Conservation (phyloP, 30 jellyfish, hydroid and myxozoan species). For the Cassiopea andromeda region DNA sequence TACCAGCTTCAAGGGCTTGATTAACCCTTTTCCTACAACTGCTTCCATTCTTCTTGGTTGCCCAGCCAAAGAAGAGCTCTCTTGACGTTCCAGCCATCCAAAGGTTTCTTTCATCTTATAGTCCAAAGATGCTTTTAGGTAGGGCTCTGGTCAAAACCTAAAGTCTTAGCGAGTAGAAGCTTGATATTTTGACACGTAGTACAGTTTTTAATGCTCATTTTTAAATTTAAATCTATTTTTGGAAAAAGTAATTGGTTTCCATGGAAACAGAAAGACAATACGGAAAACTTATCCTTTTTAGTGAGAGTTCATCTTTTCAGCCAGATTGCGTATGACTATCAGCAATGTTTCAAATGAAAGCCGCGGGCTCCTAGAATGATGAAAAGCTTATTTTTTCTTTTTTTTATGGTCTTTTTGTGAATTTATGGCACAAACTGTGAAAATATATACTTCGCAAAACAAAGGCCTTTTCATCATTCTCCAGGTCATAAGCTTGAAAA, state of each 20-base stretch:
- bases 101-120: slow-evolving; percentile 11
- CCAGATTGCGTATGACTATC: neutral
- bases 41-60: slow-evolving; percentile 60
- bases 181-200: neutral
- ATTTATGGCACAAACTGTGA: neutral
- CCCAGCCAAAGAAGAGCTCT: slow-evolving; percentile 61
- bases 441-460: neutral
- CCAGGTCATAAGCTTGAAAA: neutral
- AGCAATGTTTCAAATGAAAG: neutral
- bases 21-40: slow-evolving; percentile 42
- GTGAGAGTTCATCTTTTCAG: neutral
- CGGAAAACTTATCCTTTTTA: neutral
- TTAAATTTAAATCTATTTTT: neutral
- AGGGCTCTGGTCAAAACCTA: neutral
- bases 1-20: slow-evolving; percentile 46
- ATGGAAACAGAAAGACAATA: neutral
- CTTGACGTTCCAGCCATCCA: slow-evolving; percentile 48
- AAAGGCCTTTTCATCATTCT: neutral
- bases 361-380: neutral
- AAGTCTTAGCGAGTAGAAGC: neutral
- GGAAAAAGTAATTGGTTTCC: neutral
- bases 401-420: neutral
- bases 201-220: neutral
- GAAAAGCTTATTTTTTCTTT: neutral
- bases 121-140: neutral